These are phyloP conservation scores for Mythimna lalbum DNA, from an alignment of 2,888 invertebrate species.

Conservation along the genomic window DNA sequence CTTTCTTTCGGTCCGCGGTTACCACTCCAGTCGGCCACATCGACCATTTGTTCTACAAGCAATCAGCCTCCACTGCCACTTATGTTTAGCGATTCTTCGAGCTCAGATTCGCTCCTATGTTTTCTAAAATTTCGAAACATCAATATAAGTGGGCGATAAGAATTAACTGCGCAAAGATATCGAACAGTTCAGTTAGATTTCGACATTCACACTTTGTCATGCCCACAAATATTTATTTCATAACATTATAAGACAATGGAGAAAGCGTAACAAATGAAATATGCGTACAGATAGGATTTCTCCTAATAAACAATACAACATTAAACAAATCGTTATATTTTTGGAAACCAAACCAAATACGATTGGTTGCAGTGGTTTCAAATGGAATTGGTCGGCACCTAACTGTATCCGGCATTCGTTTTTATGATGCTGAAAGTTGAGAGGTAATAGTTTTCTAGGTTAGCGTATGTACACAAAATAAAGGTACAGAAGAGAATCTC, in stretches of 20 bases:
- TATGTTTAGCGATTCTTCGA: no score
- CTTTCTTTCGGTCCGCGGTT: no score
- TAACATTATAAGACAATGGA: conserved; percentile 52
- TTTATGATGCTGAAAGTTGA: conserved; percentile 37
- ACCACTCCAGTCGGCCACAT: no score
- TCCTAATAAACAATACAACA: conserved; percentile 56
- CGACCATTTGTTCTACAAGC: no score
- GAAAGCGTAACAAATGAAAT: conserved; percentile 58
- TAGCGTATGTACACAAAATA: background rate
- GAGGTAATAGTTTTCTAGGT: conserved; percentile 5
- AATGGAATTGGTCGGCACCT: conserved; percentile 3
- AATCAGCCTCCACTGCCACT: no score
- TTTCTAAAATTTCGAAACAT: conserved; percentile 46
- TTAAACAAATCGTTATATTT: conserved; percentile 58
- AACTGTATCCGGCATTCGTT: conserved; percentile 13
- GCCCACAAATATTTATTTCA: conserved; percentile 59
- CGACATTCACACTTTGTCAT: conserved; percentile 53
- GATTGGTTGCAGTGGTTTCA: conserved; percentile 38
- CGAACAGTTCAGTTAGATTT: conserved; percentile 24
- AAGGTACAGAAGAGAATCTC: no score
- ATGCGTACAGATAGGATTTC: conserved; percentile 54
- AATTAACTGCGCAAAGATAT: conserved; percentile 47
- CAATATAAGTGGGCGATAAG: conserved; percentile 39
- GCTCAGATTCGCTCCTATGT: background rate
- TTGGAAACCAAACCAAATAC: conserved; percentile 55